These are phyloP conservation scores for Silurus meridionalis DNA, from an alignment of 2,113 vertebrate species.

Conservation along the genomic window DNA sequence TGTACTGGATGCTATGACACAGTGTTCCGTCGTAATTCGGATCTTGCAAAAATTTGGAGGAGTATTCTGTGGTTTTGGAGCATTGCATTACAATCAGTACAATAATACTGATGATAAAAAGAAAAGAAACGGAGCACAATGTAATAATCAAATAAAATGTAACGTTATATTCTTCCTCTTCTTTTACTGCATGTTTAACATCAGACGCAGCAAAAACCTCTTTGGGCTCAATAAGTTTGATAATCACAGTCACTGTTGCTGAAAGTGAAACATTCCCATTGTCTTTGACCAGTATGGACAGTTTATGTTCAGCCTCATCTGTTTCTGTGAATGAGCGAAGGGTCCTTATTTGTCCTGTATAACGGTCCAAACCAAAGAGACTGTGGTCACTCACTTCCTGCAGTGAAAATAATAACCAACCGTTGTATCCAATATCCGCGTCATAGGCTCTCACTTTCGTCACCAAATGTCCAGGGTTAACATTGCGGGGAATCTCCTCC, in stretches of 20 bases:
- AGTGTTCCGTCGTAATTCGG: slow-evolving; percentile 46
- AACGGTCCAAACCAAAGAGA: slow-evolving; percentile 59
- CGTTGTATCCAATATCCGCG: slow-evolving; percentile 62
- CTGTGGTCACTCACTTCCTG: slow-evolving; percentile 57
- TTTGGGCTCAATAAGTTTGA: not conserved
- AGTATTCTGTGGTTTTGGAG: slow-evolving; percentile 38
- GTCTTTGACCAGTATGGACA: slow-evolving; percentile 22
- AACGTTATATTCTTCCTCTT: slow-evolving; percentile 33
- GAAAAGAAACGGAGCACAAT: slow-evolving; percentile 43
- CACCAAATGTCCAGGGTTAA: slow-evolving; percentile 58
- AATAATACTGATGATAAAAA: slow-evolving; percentile 47
- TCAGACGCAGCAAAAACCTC: slow-evolving; percentile 13
- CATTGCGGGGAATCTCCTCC: slow-evolving; percentile 56
- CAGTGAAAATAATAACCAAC: slow-evolving; percentile 59
- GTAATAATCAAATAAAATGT: slow-evolving; percentile 50
- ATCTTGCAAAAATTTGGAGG: slow-evolving; percentile 42
- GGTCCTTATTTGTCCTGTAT: slow-evolving; percentile 60
- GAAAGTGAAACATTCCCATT: slow-evolving; percentile 2
- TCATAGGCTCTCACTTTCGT: slow-evolving; percentile 60
- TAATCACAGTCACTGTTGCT: slow-evolving; percentile 4
- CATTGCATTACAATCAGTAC: slow-evolving; percentile 42
- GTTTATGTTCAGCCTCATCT: slow-evolving; percentile 48
- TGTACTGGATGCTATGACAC: slow-evolving; percentile 56
- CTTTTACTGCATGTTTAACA: slow-evolving; percentile 21
- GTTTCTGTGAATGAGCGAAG: slow-evolving; percentile 54